A percentile compares a stretch with the other conserved stretches of the same genome.
Evolutionary conservation across 2,113 vertebrate species (phyloP).

Genomic region (Corvus cornix): DNA sequence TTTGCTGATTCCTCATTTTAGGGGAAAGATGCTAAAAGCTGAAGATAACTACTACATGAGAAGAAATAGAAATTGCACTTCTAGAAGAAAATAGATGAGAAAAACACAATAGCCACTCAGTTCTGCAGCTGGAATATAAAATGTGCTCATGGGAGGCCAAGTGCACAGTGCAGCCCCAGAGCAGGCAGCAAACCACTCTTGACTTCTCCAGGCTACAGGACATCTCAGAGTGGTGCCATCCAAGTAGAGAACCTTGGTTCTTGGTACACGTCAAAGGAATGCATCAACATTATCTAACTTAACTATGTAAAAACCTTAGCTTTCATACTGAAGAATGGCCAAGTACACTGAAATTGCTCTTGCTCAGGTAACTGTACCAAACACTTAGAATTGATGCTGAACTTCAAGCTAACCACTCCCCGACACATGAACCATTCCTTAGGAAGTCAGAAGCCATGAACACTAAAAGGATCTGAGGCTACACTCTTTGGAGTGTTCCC

Average conservation of each 20-base stretch:
- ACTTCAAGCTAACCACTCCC: not conserved
- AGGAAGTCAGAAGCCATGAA: not conserved
- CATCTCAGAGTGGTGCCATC: not conserved
- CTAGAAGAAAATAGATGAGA: not conserved
- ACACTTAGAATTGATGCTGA: not conserved
- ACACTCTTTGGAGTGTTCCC: not conserved
- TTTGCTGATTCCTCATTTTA: not conserved
- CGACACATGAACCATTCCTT: accelerated
- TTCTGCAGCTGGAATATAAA: not conserved
- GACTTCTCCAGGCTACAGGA: not conserved
- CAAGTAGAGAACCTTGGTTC: not conserved
- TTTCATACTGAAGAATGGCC: not conserved
- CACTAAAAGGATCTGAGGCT: not conserved
- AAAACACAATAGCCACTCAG: not conserved
- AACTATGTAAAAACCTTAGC: not conserved
- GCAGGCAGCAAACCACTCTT: not conserved
- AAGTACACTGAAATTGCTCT: not conserved
- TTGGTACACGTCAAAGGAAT: not conserved
- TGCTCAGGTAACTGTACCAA: not conserved
- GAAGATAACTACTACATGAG: not conserved
- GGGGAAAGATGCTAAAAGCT: not conserved
- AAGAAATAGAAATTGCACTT: not conserved
- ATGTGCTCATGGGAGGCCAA: not conserved
- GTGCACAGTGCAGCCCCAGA: not conserved
- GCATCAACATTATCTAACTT: not conserved